A percentile compares a stretch with the other conserved stretches of the same genome.
These are phyloP conservation scores for Thamnaconus septentrionalis DNA, from an alignment of 2,113 vertebrate genomes.

Conservation along the genomic window DNA sequence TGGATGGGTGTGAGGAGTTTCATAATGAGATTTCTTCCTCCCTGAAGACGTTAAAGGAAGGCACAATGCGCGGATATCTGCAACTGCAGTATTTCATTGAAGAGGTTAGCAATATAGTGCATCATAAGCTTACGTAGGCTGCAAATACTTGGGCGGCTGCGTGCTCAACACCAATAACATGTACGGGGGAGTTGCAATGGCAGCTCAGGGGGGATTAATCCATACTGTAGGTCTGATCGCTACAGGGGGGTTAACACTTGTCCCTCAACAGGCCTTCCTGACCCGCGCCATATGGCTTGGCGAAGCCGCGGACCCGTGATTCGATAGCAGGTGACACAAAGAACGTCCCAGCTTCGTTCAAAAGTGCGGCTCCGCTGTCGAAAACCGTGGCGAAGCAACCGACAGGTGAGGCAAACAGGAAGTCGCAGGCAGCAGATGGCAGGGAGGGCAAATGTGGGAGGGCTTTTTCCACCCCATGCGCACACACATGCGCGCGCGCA, in stretches of 20 bases:
- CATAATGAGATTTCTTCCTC: conserved; percentile 41
- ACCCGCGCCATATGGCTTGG: conserved; percentile 39
- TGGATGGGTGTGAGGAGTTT: conserved; percentile 36
- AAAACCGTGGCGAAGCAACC: not conserved
- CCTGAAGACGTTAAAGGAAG: conserved; percentile 9
- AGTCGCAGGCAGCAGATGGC: conserved; percentile 19
- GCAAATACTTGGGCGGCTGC: not conserved
- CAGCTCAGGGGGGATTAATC: conserved; percentile 31
- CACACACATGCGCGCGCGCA: not conserved
- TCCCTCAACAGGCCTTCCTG: conserved; percentile 27
- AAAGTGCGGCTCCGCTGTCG: not conserved
- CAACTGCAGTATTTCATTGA: conserved; percentile 1
- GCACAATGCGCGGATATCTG: conserved; percentile 2
- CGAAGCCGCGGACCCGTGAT: conserved; percentile 1
- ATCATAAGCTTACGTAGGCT: not conserved
- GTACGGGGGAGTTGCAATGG: not conserved
- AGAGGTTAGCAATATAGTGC: not conserved
- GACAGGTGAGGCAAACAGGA: not conserved
- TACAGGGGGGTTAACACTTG: conserved; percentile 29
- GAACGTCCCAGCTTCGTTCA: not conserved
- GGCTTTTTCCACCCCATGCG: conserved; percentile 9
- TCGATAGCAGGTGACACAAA: not conserved
- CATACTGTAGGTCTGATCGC: conserved; percentile 32
- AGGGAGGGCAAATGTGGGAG: conserved; percentile 13
- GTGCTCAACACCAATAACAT: conserved; percentile 6